These are phyloP conservation scores for Thomomys bottae DNA, from an alignment of 2,113 vertebrate genomes.

Conservation along the genomic window DNA sequence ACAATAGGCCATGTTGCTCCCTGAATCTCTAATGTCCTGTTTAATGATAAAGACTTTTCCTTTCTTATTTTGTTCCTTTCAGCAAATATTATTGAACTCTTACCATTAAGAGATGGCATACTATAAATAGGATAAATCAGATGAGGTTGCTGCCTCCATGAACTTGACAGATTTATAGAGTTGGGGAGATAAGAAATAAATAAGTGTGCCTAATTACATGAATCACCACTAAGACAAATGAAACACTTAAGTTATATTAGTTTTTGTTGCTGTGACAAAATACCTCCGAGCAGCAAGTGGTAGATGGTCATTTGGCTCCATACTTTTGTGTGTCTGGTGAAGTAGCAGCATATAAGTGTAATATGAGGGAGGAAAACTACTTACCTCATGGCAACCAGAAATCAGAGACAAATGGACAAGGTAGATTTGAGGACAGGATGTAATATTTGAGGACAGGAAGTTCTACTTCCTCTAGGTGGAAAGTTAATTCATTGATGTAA, in stretches of 20 bases:
- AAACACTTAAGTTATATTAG: not conserved
- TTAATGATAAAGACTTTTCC: not conserved
- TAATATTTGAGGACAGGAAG: not conserved
- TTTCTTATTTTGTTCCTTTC: too few species aligned
- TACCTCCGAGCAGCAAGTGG: not conserved
- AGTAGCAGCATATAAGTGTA: not conserved
- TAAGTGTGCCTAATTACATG: not conserved
- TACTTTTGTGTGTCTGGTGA: not conserved
- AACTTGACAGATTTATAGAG: not conserved
- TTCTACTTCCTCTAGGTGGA: not conserved
- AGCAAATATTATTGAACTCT: not conserved
- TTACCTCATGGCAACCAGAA: not conserved
- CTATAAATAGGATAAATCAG: not conserved
- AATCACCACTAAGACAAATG: not conserved
- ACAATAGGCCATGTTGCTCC: constrained; percentile 33
- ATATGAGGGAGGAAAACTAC: not conserved
- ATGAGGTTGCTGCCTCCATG: not conserved
- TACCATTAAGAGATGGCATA: not conserved
- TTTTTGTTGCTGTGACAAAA: not conserved
- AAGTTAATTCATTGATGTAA: too few species aligned
- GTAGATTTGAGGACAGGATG: not conserved
- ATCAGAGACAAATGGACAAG: too few species aligned
- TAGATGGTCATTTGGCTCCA: not conserved
- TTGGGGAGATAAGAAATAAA: not conserved
- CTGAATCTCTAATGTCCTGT: constrained; percentile 38